These are phyloP conservation scores for Druon quercuslanigerum DNA, from an alignment of 1,140 invertebrate species.

Conservation along the genomic window DNA sequence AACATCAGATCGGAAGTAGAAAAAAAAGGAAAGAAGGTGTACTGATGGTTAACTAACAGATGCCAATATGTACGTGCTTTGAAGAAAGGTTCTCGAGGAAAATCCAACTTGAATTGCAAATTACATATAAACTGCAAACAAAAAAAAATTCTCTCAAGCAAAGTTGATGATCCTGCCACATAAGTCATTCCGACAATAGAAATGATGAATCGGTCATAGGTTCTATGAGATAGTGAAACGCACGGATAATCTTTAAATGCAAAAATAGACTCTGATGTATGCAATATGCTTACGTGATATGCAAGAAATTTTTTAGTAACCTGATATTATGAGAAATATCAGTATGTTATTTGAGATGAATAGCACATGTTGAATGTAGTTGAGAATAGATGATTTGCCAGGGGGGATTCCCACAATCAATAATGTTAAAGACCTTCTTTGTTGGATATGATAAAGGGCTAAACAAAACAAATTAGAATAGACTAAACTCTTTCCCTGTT, in stretches of 20 bases:
- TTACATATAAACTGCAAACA: slow-evolving; percentile 2
- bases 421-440: too few relatives aligned
- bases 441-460: too few relatives aligned
- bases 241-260: background rate
- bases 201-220: background rate
- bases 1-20: background rate
- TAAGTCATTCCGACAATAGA: background rate
- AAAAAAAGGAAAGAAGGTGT: background rate
- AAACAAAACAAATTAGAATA: too few relatives aligned
- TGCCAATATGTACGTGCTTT: slow-evolving; percentile 4
- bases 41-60: slow-evolving; percentile 13
- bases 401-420: background rate
- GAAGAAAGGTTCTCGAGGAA: background rate
- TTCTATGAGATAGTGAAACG: background rate
- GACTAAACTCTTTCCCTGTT: too few relatives aligned
- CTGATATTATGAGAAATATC: slow-evolving; percentile 16
- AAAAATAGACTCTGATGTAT: background rate
- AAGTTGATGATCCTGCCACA: background rate
- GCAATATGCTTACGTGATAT: background rate
- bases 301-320: background rate
- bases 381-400: background rate
- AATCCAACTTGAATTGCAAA: background rate
- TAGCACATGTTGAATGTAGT: background rate
- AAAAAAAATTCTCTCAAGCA: background rate
- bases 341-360: slow-evolving; percentile 16